Percentiles rank a stretch among this genome's conserved stretches.
Conservation (phyloP, 2,113 vertebrate species). For the human (Homo sapiens) region GRCh38 chr4:159245001-159245500, state of each 20-base stretch:
- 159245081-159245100: background rate
- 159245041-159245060: background rate
- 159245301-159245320: constrained; percentile 22
- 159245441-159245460: background rate
- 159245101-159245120: background rate
- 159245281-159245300: constrained; percentile 54
- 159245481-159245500: background rate
- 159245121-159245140: background rate
- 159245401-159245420: background rate
- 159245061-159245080: constrained; percentile 34
- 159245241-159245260: background rate
- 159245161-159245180: background rate
- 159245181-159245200: constrained; percentile 11
- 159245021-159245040: background rate
- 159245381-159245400: background rate
- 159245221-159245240: background rate
- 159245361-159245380: background rate
- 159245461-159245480: background rate
- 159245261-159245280: constrained; percentile 1
- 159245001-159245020: constrained; percentile 18
- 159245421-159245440: background rate
- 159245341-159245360: constrained; percentile 17
- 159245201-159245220: background rate
- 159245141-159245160: constrained; percentile 34
- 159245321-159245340: constrained; percentile 48